These are phyloP conservation scores for Xylota sylvarum DNA, from an alignment of 2,888 invertebrate species.

Conservation along the genomic window DNA sequence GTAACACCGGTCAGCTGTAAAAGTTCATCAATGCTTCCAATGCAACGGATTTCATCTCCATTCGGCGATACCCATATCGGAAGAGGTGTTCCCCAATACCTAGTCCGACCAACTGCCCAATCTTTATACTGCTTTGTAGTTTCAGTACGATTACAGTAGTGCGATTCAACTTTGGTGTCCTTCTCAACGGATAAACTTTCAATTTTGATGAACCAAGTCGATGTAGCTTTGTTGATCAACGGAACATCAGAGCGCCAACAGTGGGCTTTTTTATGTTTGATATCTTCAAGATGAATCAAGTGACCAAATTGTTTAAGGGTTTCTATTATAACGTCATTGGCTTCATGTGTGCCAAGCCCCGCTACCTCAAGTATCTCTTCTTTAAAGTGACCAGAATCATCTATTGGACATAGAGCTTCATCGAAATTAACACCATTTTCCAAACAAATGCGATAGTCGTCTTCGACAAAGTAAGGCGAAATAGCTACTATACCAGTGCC, in stretches of 20 bases:
- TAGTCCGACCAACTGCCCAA: conserved; percentile 97
- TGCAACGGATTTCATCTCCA: conserved; percentile 94
- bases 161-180: conserved; percentile 87
- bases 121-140: too few species aligned
- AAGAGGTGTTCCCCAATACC: conserved; percentile 99
- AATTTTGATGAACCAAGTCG: conserved; percentile 98
- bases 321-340: conserved; percentile 95
- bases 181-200: conserved; percentile 91
- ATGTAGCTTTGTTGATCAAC: conserved; percentile 96
- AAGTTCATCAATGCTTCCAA: conserved; percentile 95
- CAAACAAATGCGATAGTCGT: conserved; percentile 93
- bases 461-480: conserved; percentile 98
- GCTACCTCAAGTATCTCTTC: conserved; percentile 92
- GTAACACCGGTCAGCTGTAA: conserved; percentile 90
- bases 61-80: conserved; percentile 97
- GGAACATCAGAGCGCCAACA: conserved; percentile 99
- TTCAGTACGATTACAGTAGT: too few species aligned
- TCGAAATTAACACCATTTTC: conserved; percentile 93
- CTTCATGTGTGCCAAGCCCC: conserved; percentile 96
- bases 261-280: conserved; percentile 97
- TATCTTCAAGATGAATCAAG: conserved; percentile 89
- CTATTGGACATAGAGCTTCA: conserved; percentile 95
- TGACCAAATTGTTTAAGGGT: conserved; percentile 90
- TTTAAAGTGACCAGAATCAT: conserved; percentile 93
- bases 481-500: conserved; percentile 98